Base-by-base conservation (phyloP, 2,888 invertebrate genomes). In the Hirtodrosophila duncani region DNA sequence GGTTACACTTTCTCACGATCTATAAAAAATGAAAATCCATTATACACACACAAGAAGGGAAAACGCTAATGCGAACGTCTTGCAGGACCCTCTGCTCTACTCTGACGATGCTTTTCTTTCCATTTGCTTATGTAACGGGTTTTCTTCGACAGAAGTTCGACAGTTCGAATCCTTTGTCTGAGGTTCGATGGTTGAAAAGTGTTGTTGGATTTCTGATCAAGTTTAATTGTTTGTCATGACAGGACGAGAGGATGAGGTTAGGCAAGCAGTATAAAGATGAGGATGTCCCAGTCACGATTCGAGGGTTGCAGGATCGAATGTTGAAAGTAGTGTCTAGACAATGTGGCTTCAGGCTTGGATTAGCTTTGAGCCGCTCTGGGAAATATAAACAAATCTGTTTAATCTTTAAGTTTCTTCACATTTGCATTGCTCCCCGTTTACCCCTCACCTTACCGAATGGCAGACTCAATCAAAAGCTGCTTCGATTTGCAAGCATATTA, bases 1-100 rank as follows among this genome's bases (percentile, higher is more conserved):
- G 81, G 81, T 77, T 81, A 77, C 71, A 81, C 63, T 77, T 77
- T 77, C 77, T 81, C 77, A 77, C 77, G 77, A 75, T 75, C 79
- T 58, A 56, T 44, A 75, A 65, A 43, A 59, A 68, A 72, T 55
- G 31, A 31, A 70, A 74, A 69, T 58, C 70, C 60, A 69, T 69
- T 66, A 66, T 63, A 53, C 43, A 17, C 3, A 44, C 44, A 65
- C 53, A 63, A 58, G 11, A 14, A 11, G 21, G 10, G 30, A 23
- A 33, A 33, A 14, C 14, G 10, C 13, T 9, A 31, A 31, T 16
- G 63, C 37, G 33, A 61, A 42, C 37, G 70, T 58, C 70, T 59
- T 59, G 18, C 33, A 59, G 52, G 27, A 57, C 43, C 36, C 26
- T 26, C 45, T 23, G 23, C 18, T 45, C 57, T 57, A 23, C 7